These are phyloP conservation scores for Bellardia pandia DNA, from an alignment of 2,888 invertebrate genomes.

Conservation along the genomic window DNA sequence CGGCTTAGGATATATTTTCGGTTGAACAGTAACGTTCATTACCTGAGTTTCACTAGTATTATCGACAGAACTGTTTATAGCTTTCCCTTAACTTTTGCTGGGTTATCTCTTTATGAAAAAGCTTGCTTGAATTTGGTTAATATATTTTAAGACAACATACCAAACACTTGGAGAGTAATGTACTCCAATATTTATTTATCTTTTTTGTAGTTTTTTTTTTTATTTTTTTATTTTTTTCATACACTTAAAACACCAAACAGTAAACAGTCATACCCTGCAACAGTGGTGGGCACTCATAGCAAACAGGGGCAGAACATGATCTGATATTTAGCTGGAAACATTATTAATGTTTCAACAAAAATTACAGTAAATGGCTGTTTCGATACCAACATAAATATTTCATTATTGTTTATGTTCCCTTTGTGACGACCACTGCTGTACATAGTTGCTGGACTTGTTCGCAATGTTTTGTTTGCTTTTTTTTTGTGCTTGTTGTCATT, in stretches of 20 bases:
- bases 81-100: neutral
- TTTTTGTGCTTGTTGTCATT: slow-evolving; percentile 4
- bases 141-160: neutral
- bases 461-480: neutral
- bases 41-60: too few relatives aligned
- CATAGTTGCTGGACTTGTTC: neutral
- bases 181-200: slow-evolving; percentile 24
- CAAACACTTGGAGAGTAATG: slow-evolving; percentile 1
- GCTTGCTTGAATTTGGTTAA: neutral
- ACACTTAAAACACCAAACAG: neutral
- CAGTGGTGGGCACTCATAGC: too few relatives aligned
- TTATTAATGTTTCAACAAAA: too few relatives aligned
- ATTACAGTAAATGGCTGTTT: too few relatives aligned
- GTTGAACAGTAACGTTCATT: too few relatives aligned
- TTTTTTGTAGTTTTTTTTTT: neutral
- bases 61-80: too few relatives aligned
- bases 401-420: too few relatives aligned
- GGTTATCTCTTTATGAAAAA: neutral
- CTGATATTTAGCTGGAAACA: too few relatives aligned
- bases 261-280: neutral
- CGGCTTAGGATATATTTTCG: too few relatives aligned
- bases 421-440: too few relatives aligned
- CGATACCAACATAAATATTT: too few relatives aligned
- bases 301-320: too few relatives aligned
- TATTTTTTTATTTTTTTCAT: neutral